phyloP scores from a whole-genome alignment of 2,113 vertebrate genomes.

The Orientallactaga bullata region DNA sequence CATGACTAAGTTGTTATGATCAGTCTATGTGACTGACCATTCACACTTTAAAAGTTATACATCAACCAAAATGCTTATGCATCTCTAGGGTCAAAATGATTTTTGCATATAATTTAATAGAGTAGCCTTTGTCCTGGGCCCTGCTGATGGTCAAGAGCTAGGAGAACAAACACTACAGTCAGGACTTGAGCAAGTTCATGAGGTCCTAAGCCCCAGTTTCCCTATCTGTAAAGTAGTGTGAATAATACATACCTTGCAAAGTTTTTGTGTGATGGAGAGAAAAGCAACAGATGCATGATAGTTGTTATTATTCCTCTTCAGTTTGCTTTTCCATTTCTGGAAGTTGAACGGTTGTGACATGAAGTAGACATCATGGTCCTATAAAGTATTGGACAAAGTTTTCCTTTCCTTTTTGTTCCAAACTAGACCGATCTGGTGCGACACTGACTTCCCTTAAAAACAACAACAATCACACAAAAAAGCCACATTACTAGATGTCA shows the following conservation, averaged over 20 bases:
- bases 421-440: background rate
- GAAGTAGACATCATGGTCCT: background rate
- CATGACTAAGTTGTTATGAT: background rate
- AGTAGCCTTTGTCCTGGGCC: background rate
- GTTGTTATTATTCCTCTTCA: background rate
- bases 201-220: background rate
- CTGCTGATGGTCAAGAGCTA: background rate
- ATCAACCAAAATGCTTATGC: background rate
- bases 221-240: background rate
- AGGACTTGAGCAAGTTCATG: background rate
- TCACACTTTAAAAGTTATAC: background rate
- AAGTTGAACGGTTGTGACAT: background rate
- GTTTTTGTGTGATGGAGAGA: background rate
- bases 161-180: background rate
- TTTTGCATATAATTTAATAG: background rate
- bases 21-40: background rate
- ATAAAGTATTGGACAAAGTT: too few relatives aligned
- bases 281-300: background rate
- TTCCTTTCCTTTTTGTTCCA: background rate
- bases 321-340: background rate
- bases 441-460: background rate
- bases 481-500: too few relatives aligned
- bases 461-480: too few relatives aligned
- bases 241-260: background rate
- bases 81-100: background rate